A percentile compares a stretch with the other conserved stretches of the same genome.
These are phyloP conservation scores for Notocelia uddmanniana DNA, from an alignment of 2,888 invertebrate species.

Conservation along the genomic window DNA sequence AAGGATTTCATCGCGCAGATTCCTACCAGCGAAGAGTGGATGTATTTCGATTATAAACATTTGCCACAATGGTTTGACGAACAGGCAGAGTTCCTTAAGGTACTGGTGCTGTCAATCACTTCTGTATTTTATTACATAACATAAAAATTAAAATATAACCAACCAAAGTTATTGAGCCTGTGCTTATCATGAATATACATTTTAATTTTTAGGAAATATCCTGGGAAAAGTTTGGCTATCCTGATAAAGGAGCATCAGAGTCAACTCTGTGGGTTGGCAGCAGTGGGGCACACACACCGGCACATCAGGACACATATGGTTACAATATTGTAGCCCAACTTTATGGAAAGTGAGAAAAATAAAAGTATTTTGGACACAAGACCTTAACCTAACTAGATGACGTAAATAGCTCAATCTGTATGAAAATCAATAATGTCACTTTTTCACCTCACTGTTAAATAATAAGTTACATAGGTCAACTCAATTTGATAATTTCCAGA, in stretches of 20 bases:
- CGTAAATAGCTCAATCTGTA: too few relatives aligned
- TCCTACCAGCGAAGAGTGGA: slow-evolving; percentile 85
- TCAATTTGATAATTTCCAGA: slow-evolving; percentile 71
- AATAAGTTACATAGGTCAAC: too few relatives aligned
- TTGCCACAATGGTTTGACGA: slow-evolving; percentile 88
- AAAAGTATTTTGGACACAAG: too few relatives aligned
- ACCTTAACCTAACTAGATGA: too few relatives aligned
- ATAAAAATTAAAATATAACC: background rate
- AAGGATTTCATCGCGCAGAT: slow-evolving; percentile 85
- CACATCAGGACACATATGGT: slow-evolving; percentile 97
- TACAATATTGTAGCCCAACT: slow-evolving; percentile 96
- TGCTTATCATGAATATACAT: background rate
- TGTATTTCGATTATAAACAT: slow-evolving; percentile 95
- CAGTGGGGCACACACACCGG: slow-evolving; percentile 95
- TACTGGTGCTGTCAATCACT: slow-evolving; percentile 58
- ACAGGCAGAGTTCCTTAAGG: slow-evolving; percentile 86
- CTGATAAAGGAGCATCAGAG: slow-evolving; percentile 87
- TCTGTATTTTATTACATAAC: too few relatives aligned
- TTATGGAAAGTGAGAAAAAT: slow-evolving; percentile 90
- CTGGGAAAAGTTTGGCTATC: slow-evolving; percentile 91
- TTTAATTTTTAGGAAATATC: slow-evolving; percentile 61
- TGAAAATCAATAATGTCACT: too few relatives aligned
- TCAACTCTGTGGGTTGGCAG: slow-evolving; percentile 96
- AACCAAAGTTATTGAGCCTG: background rate
- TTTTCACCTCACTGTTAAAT: too few relatives aligned